Conservation (phyloP, 1,140 invertebrate genomes). For the Idris sp. region DNA sequence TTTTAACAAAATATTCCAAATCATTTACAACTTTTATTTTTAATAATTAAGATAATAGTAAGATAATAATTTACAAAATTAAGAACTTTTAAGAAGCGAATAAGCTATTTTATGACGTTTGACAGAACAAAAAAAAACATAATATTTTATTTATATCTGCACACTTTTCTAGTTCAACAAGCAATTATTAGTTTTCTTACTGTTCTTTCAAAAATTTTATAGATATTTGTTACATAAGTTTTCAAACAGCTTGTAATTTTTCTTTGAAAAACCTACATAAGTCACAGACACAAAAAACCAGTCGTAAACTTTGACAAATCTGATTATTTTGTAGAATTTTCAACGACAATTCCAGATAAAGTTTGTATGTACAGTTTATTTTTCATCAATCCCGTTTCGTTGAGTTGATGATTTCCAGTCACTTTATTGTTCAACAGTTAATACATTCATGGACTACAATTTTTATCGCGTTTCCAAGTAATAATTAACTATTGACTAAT, state of each 20-base stretch:
- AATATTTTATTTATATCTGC: constrained; percentile 14
- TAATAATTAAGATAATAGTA: too few species aligned
- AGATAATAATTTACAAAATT: too few species aligned
- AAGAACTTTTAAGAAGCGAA: too few species aligned
- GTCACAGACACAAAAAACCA: neutral
- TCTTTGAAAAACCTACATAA: neutral
- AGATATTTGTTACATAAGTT: constrained; percentile 7
- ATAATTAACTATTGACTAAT: constrained; percentile 49
- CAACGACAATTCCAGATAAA: constrained; percentile 14
- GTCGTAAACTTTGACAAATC: neutral
- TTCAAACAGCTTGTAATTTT: constrained; percentile 11
- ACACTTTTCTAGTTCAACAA: constrained; percentile 14
- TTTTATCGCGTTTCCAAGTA: constrained; percentile 16
- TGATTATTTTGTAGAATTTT: neutral
- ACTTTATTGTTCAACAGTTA: constrained; percentile 48
- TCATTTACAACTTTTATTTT: too few species aligned
- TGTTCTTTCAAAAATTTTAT: constrained; percentile 13
- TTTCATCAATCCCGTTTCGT: constrained; percentile 14
- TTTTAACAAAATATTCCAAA: too few species aligned
- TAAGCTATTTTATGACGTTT: too few species aligned
- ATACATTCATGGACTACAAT: constrained; percentile 38
- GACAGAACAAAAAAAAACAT: neutral
- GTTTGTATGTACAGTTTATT: constrained; percentile 39
- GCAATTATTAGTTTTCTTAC: constrained; percentile 13
- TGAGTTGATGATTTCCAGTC: constrained; percentile 31